Percentiles rank a stretch among this genome's conserved stretches.
These are phyloP conservation scores for Epirrita christyi DNA, from an alignment of 2,888 invertebrate species.

Conservation along the genomic window DNA sequence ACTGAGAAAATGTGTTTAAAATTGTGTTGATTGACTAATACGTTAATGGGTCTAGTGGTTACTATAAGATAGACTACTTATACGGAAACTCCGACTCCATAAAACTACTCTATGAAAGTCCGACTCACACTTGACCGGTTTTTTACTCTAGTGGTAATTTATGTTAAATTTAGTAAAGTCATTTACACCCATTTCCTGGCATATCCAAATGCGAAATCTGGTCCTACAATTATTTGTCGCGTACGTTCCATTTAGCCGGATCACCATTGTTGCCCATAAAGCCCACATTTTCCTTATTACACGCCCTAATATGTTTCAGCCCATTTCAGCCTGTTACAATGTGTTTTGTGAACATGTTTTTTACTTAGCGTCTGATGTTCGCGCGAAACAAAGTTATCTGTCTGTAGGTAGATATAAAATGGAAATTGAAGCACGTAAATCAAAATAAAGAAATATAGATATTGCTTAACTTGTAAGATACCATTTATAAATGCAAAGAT, in stretches of 20 bases:
- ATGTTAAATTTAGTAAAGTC: not conserved
- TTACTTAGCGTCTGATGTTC: constrained; percentile 40
- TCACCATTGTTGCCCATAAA: constrained; percentile 64
- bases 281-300: constrained; percentile 64
- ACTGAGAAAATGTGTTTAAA: too few relatives aligned
- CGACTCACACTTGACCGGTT: too few relatives aligned
- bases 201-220: constrained; percentile 1
- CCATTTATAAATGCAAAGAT: not conserved
- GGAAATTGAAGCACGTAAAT: not conserved
- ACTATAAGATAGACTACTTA: too few relatives aligned
- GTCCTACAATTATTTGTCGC: constrained; percentile 36
- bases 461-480: not conserved
- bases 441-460: not conserved
- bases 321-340: constrained; percentile 58
- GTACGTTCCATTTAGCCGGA: constrained; percentile 67
- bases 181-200: not conserved
- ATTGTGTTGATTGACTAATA: too few relatives aligned
- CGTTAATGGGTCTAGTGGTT: too few relatives aligned
- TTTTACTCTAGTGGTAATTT: too few relatives aligned
- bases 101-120: too few relatives aligned
- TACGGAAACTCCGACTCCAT: too few relatives aligned
- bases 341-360: constrained; percentile 54
- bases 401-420: constrained; percentile 1
- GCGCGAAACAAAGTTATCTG: constrained; percentile 14
- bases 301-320: constrained; percentile 60